Percentiles rank a stretch among this genome's conserved stretches.
phyloP scores from a whole-genome alignment of 2,113 vertebrate species.

The Lathamus discolor region DNA sequence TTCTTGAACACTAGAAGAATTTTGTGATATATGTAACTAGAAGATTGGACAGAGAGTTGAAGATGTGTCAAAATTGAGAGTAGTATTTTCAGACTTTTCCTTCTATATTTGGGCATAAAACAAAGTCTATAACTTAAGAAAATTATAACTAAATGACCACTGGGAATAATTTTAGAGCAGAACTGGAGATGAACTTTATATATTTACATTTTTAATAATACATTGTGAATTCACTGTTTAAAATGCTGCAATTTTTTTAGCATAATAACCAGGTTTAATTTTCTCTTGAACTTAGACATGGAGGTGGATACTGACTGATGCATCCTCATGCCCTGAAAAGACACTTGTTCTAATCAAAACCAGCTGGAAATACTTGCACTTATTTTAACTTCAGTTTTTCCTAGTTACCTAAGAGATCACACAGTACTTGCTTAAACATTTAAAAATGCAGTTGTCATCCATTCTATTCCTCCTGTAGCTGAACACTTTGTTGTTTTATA shows the following conservation, averaged over 20 bases:
- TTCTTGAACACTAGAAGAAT: not conserved
- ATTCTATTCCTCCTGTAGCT: slow-evolving; percentile 78
- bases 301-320: not conserved
- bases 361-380: slow-evolving; percentile 28
- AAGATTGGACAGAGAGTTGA: not conserved
- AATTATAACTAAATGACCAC: not conserved
- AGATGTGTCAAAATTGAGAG: not conserved
- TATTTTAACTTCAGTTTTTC: slow-evolving; percentile 58
- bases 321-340: not conserved
- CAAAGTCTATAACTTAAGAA: not conserved
- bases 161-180: not conserved
- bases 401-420: slow-evolving; percentile 56
- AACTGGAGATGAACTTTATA: not conserved
- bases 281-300: not conserved
- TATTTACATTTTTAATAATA: not conserved
- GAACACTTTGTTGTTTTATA: slow-evolving; percentile 84
- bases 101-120: not conserved
- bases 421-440: slow-evolving; percentile 64
- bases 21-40: not conserved
- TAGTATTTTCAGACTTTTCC: not conserved
- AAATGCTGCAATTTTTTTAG: not conserved
- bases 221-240: not conserved
- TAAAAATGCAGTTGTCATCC: slow-evolving; percentile 88
- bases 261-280: not conserved
- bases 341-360: not conserved